Conservation (phyloP, 2,113 vertebrate genomes). For the Delphinus delphis region DNA sequence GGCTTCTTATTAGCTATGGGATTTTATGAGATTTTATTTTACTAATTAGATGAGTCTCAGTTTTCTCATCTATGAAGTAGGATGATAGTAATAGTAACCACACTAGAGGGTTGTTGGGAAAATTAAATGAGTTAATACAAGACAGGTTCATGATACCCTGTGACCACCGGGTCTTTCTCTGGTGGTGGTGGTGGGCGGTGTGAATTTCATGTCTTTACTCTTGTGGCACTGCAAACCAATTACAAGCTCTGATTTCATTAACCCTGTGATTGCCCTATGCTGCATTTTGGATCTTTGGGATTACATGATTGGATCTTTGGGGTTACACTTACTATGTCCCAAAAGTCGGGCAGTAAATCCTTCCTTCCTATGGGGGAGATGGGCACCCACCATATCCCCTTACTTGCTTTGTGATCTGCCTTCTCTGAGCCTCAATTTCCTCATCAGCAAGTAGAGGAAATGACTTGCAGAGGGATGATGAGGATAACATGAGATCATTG, state of each 20-base stretch:
- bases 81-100: not conserved
- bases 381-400: rapidly evolving
- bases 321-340: not conserved
- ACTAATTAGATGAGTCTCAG: not conserved
- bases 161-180: not conserved
- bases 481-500: not conserved
- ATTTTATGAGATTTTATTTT: no score
- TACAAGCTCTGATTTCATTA: not conserved
- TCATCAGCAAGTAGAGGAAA: not conserved
- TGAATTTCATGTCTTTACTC: not conserved
- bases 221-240: not conserved
- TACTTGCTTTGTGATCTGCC: not conserved
- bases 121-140: not conserved
- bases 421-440: not conserved
- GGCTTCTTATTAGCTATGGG: not conserved
- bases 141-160: no score
- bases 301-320: not conserved
- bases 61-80: not conserved
- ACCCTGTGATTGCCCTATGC: no score
- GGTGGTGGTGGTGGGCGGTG: not conserved
- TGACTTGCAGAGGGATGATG: not conserved
- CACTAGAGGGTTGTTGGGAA: not conserved
- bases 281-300: not conserved
- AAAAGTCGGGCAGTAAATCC: not conserved
- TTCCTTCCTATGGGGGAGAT: not conserved